Conservation (phyloP, 2,888 invertebrate species). For the Dasysyrphus albostriatus region DNA sequence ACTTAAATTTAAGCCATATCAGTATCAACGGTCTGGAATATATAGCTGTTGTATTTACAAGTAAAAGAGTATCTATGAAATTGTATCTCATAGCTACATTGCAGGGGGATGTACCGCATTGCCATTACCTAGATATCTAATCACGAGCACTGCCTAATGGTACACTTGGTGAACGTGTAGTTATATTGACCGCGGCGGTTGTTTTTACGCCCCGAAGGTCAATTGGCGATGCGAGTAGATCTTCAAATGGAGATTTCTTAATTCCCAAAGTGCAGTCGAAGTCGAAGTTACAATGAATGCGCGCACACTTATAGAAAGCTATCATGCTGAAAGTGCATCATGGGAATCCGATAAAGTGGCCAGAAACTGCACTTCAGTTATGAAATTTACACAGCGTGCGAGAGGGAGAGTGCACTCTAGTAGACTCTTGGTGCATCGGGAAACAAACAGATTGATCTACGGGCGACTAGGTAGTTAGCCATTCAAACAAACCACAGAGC, state of each 20-base stretch:
- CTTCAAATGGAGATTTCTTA: conserved; percentile 72
- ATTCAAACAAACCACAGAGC: conserved; percentile 53
- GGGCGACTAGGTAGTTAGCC: conserved; percentile 68
- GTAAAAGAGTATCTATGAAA: conserved; percentile 54
- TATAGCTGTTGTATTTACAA: not conserved
- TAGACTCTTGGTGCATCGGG: conserved; percentile 14
- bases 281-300: conserved; percentile 15
- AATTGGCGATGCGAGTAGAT: conserved; percentile 74
- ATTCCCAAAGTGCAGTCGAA: conserved; percentile 61
- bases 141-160: conserved; percentile 72
- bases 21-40: not conserved
- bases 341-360: conserved; percentile 76
- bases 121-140: conserved; percentile 75
- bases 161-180: conserved; percentile 68
- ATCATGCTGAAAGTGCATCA: conserved; percentile 55
- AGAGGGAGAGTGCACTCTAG: conserved; percentile 21
- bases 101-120: conserved; percentile 61
- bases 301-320: conserved; percentile 30
- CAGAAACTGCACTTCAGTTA: conserved; percentile 72
- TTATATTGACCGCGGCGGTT: conserved; percentile 58
- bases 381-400: conserved; percentile 56
- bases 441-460: conserved; percentile 70
- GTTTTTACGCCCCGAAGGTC: conserved; percentile 75
- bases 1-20: conserved; percentile 56
- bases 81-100: conserved; percentile 59